Base-by-base conservation (phyloP, 2,113 vertebrate genomes). In the Zosterops japonicus region DNA sequence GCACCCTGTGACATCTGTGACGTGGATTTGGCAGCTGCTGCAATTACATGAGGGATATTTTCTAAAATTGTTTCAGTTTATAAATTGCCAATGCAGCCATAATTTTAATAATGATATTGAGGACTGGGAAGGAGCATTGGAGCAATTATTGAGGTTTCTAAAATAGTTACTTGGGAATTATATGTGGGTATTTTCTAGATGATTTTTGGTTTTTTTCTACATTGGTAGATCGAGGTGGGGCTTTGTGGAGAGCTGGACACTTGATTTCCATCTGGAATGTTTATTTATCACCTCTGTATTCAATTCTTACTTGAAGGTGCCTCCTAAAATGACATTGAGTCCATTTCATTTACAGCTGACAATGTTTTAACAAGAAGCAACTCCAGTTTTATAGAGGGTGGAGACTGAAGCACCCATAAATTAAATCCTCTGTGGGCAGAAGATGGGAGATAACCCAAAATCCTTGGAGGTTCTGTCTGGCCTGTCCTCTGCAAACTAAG, bases 391-490 rank as follows among this genome's bases (percentile, higher is more conserved):
- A 36, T 85, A 15, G 55, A 77, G 92, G 78, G 82, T 94, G 87
- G 87, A 74, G 82, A 16, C 27, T n/a, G 79, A 80, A 69, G 71
- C 67, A 74, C 42, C 50, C 63, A 20, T 61, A 59, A 84, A 93
- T 91, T 82, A 91, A 94, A 52, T 80, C 16, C 3, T 53, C 4
- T 39, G 63, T 95, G 79, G 82, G 75, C 75, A 85, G 79, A 87
- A 85, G 90, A 88, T 71, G 64, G 50, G 67, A 94, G 82, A 55
- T 77, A 80, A 83, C 74, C 39, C 41, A 19, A 59, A 81, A 50
- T 65, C 70, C 68, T 76, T 49, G 70, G 49, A 85, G 49, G 9
- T 9, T 92, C 27, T 74, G 33, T 35, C 35, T 75, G 4, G 14
- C 71, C 63, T 76, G 18, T 60, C 68, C 52, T 88, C 35, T 67